Evolutionary conservation across 2,797 vertebrate species (phyloP).

Genomic region (Enteromius thamalakanensis): DNA sequence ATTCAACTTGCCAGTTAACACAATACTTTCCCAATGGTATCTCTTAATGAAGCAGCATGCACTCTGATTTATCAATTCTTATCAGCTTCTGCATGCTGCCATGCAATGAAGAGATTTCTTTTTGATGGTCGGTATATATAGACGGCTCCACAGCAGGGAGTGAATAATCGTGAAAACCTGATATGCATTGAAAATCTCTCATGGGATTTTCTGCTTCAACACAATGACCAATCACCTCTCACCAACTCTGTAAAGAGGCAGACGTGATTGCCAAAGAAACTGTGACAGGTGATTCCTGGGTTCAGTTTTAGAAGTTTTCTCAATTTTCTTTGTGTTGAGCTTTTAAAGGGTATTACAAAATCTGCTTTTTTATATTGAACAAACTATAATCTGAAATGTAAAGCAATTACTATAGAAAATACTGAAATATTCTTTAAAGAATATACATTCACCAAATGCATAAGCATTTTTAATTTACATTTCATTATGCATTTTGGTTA

Average conservation of each 20-base stretch:
- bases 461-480: neutral
- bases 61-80: conserved; percentile 13
- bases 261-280: neutral
- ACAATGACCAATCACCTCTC: conserved; percentile 46
- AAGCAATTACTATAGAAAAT: neutral
- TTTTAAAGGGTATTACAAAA: neutral
- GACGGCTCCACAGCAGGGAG: neutral
- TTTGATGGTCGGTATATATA: conserved; percentile 26
- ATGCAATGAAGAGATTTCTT: conserved; percentile 29
- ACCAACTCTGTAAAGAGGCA: conserved; percentile 2
- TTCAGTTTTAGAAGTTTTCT: neutral
- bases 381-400: neutral
- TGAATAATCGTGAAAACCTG: conserved; percentile 33
- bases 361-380: neutral
- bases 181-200: conserved; percentile 43
- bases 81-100: conserved; percentile 24
- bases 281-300: neutral
- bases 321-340: too few relatives aligned
- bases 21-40: conserved; percentile 1
- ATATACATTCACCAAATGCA: too few relatives aligned
- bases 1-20: neutral
- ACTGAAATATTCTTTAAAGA: neutral
- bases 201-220: conserved; percentile 24
- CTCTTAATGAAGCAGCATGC: conserved; percentile 24
- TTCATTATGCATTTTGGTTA: neutral